phyloP scores from a whole-genome alignment of 2,888 invertebrate species.

The Aphodius sticticus region DNA sequence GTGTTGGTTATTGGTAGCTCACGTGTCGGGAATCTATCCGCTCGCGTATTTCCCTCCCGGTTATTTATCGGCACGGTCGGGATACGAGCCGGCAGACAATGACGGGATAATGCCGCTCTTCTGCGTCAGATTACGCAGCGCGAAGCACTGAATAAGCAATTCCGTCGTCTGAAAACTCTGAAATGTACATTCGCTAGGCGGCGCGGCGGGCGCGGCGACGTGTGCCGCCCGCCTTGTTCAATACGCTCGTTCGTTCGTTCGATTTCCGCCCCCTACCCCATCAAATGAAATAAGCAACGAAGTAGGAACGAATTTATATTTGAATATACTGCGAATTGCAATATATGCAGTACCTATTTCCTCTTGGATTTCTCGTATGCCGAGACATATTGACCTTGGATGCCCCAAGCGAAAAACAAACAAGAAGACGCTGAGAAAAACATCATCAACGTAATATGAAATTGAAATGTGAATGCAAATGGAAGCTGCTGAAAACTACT shows the following conservation, averaged over 20 bases:
- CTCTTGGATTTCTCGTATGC: background rate
- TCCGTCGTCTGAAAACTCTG: background rate
- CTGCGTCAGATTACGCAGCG: background rate
- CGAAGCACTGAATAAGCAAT: conserved; percentile 4
- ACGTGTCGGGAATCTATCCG: background rate
- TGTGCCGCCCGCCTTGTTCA: background rate
- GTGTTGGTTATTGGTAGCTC: background rate
- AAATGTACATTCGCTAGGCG: background rate
- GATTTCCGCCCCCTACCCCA: background rate
- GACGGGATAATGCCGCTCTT: background rate
- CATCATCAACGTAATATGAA: no score
- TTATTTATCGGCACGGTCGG: background rate
- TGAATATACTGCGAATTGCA: background rate
- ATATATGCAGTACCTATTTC: background rate
- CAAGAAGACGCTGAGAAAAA: background rate
- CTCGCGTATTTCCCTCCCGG: background rate
- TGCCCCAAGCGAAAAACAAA: background rate
- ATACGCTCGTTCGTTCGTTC: background rate
- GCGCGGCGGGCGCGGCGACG: background rate
- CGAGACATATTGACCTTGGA: background rate
- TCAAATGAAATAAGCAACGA: background rate
- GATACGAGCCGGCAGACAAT: background rate
- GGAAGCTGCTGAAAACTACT: no score
- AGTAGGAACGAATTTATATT: background rate
- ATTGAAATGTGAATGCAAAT: no score